A percentile compares a stretch with the other conserved stretches of the same genome.
These are phyloP conservation scores for Biston betularia DNA, from an alignment of 2,888 invertebrate species.

Conservation along the genomic window DNA sequence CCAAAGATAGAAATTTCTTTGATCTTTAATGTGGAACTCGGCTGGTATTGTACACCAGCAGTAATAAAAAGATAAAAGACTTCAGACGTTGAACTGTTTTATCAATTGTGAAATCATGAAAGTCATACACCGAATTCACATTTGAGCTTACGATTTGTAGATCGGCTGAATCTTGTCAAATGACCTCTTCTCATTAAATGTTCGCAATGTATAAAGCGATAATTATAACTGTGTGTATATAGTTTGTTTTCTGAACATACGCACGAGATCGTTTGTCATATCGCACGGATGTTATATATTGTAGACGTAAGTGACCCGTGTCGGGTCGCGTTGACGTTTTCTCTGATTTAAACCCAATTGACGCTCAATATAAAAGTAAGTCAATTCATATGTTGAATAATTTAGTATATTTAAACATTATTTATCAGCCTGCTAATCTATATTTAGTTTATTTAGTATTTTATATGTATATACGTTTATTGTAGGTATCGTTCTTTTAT, in stretches of 20 bases:
- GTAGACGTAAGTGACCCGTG: slow-evolving; percentile 61
- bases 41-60: too few relatives aligned
- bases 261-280: slow-evolving; percentile 63
- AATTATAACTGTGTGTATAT: neutral
- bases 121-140: neutral
- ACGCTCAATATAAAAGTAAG: too few relatives aligned
- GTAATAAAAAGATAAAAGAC: too few relatives aligned
- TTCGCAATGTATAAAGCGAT: slow-evolving; percentile 47
- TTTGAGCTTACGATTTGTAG: slow-evolving; percentile 25
- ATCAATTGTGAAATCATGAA: neutral
- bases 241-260: slow-evolving; percentile 61
- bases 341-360: slow-evolving; percentile 45
- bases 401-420: too few relatives aligned
- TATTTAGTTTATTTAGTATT: too few relatives aligned
- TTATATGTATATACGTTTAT: too few relatives aligned
- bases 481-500: too few relatives aligned
- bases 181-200: slow-evolving; percentile 64
- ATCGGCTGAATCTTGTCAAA: slow-evolving; percentile 61
- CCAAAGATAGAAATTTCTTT: neutral
- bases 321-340: slow-evolving; percentile 56
- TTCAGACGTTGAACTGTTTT: neutral
- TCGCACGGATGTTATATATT: slow-evolving; percentile 63
- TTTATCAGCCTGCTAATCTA: too few relatives aligned
- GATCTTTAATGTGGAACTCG: too few relatives aligned
- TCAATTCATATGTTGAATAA: too few relatives aligned